phyloP scores from a whole-genome alignment of 2,113 vertebrate genomes.

The Rhabdomys dilectus region DNA sequence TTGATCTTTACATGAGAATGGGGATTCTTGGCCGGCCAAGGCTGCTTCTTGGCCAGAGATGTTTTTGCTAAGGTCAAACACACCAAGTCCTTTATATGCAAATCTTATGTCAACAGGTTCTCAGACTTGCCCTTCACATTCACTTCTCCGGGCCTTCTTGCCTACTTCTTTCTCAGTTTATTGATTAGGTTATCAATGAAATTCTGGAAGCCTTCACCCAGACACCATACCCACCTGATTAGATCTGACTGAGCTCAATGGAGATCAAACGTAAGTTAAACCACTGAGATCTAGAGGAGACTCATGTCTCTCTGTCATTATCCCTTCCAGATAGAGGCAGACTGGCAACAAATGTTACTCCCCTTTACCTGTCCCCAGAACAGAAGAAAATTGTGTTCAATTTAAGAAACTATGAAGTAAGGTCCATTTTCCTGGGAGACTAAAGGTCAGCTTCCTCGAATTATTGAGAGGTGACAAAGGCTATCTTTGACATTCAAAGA shows the following conservation, averaged over 20 bases:
- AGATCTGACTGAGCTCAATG: not conserved
- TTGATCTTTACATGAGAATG: not conserved
- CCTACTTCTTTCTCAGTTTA: not conserved
- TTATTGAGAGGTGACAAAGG: not conserved
- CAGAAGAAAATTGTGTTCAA: conserved; percentile 20
- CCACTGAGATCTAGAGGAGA: not conserved
- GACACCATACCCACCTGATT: not conserved
- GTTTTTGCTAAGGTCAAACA: too few species aligned
- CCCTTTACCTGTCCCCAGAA: not conserved
- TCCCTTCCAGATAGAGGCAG: not conserved
- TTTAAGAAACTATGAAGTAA: not conserved
- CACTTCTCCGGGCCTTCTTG: not conserved
- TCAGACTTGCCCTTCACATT: not conserved
- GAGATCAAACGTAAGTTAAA: not conserved
- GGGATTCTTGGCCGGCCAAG: not conserved
- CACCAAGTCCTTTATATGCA: not conserved
- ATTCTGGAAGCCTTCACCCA: not conserved
- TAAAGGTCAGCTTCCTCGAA: not conserved
- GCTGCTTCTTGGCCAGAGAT: not conserved
- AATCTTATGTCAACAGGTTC: not conserved
- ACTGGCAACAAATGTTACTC: not conserved
- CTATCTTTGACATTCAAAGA: not conserved
- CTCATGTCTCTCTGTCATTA: not conserved
- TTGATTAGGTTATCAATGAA: conserved; percentile 15
- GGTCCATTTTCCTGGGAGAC: not conserved